A percentile compares a stretch with the other conserved stretches of the same genome.
Conservation (phyloP, 2,888 invertebrate species). For the Caenorhabditis virilis region DNA sequence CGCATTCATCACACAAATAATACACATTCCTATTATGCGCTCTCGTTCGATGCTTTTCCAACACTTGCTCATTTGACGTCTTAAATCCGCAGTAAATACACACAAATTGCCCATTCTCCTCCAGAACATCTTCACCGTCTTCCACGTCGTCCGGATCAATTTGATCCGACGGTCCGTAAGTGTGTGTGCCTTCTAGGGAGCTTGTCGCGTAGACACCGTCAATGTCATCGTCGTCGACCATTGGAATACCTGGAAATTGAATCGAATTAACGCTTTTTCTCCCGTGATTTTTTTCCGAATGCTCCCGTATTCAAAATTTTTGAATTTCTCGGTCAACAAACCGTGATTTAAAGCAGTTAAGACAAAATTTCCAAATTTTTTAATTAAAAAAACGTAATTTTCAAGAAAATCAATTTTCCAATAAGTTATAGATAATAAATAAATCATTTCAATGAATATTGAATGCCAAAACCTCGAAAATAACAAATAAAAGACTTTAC, state of each 20-base stretch:
- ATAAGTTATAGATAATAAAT: no score
- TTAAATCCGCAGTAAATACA: slow-evolving; percentile 46
- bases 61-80: slow-evolving; percentile 37
- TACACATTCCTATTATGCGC: slow-evolving; percentile 74
- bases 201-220: slow-evolving; percentile 50
- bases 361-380: no score
- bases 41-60: slow-evolving; percentile 71
- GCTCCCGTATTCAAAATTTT: no score
- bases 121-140: slow-evolving; percentile 44
- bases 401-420: no score
- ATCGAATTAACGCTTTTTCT: neutral
- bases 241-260: slow-evolving; percentile 35
- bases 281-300: slow-evolving; percentile 1
- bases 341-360: no score
- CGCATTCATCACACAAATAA: slow-evolving; percentile 75
- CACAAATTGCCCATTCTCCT: slow-evolving; percentile 35
- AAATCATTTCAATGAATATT: no score
- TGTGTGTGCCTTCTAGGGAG: slow-evolving; percentile 24
- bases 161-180: slow-evolving; percentile 39
- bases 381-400: no score
- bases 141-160: slow-evolving; percentile 44
- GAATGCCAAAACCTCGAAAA: no score
- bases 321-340: no score
- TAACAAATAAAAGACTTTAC: no score
- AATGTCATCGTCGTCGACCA: slow-evolving; percentile 49